These are phyloP conservation scores for Gastrophysa polygoni DNA, from an alignment of 2,888 invertebrate species.

Conservation along the genomic window DNA sequence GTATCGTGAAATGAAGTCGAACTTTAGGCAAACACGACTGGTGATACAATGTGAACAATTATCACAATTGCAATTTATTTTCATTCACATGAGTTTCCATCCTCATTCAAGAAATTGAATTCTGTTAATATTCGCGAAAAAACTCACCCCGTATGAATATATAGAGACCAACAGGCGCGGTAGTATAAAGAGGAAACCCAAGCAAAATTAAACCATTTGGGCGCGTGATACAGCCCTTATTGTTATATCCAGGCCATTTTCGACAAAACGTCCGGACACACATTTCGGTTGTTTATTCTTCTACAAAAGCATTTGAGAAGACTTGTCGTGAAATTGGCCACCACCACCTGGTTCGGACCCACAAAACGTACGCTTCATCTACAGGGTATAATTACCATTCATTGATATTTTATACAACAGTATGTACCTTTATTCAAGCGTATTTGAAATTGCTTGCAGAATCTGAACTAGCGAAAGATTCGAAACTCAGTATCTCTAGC, in stretches of 20 bases:
- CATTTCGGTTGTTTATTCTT: slow-evolving; percentile 23
- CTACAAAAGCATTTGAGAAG: neutral
- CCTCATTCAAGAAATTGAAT: too few relatives aligned
- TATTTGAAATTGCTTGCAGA: too few relatives aligned
- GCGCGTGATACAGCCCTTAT: slow-evolving; percentile 24
- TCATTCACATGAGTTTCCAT: too few relatives aligned
- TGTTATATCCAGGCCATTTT: slow-evolving; percentile 16
- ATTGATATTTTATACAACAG: too few relatives aligned
- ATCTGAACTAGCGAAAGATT: too few relatives aligned
- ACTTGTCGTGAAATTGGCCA: neutral
- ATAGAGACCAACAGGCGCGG: neutral
- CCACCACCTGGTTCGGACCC: neutral
- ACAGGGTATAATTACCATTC: neutral
- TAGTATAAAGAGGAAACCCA: neutral
- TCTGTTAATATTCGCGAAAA: too few relatives aligned
- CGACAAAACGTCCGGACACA: slow-evolving; percentile 23
- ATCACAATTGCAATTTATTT: too few relatives aligned
- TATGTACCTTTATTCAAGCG: too few relatives aligned
- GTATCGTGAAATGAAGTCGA: too few relatives aligned
- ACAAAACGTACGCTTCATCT: neutral
- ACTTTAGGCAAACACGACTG: too few relatives aligned
- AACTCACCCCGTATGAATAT: neutral
- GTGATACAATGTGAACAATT: too few relatives aligned
- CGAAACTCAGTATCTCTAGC: too few relatives aligned
- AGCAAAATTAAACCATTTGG: neutral